Evolutionary conservation across 37 sponge, comb jelly and placozoan species (phyloP), one percentile per base, ranked within the genome.

Genomic region (Axinella damicornis): DNA sequence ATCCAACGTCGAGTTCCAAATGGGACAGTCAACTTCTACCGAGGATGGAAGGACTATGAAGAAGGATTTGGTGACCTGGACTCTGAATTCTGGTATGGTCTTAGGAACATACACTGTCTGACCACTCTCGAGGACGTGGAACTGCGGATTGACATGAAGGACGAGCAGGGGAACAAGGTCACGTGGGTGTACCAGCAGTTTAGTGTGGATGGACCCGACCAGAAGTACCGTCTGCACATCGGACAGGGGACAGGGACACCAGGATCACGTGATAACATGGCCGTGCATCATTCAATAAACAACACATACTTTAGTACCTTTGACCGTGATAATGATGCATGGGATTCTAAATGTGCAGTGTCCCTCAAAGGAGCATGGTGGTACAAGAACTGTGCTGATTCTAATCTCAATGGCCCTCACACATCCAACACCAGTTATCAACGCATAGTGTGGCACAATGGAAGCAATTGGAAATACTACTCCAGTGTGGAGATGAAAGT

Each of bases 351-450:
- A 22, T 80, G 81, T 68, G 81, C 70, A 14, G 24, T 53, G 15
- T 11, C 17, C 2, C 11, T 13, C 31, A 20, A 35, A 21, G 81
- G 70, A 41, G 81, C 55, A 39, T 80, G 81, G 81, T 80, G 81
- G 81, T 80, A 53, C 53, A 53, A 68, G 11, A 31, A 9, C 54
- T 80, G 81, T 53, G 25, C 25, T 53, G 13, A 46, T 36, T 38
- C 81, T 53, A 40, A 80, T 80, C 81, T 80, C 18, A 80, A 67
- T 68, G 81, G 81, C 22, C 72, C 72, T 13, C 72, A 71, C 53
- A 39, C 35, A 18, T 2, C 20, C 21, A 38, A 12, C 21, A 46
- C 40, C 41, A 22, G 40, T 21, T 21, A 2, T 13, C 25, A 36
- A 46, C 46, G 46, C 5, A 15, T 41, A 6, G 1, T 25, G 52